Conservation (phyloP, 2,113 vertebrate genomes). For the Phycodurus eques region DNA sequence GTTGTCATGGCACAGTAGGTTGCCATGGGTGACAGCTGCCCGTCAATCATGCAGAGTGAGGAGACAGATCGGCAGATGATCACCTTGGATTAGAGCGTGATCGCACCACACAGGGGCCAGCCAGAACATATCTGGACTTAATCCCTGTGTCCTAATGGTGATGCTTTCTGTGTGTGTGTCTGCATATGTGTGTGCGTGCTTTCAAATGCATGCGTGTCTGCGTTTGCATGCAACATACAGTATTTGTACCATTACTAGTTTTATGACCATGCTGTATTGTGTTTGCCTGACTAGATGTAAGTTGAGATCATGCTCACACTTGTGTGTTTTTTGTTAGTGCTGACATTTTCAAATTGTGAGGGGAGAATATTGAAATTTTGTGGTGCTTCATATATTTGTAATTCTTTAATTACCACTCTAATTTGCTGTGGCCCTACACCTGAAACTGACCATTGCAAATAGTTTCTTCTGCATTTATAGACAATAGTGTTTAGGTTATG, state of each 20-base stretch:
- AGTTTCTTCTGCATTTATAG: background rate
- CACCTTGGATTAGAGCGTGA: conserved; percentile 62
- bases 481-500: background rate
- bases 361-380: background rate
- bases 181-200: conserved; percentile 17
- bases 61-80: conserved; percentile 65
- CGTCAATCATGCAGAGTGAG: conserved; percentile 63
- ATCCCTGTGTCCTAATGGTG: conserved; percentile 43
- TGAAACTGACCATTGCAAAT: background rate
- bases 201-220: conserved; percentile 2
- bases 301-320: background rate
- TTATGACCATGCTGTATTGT: background rate
- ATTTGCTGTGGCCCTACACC: too few species aligned
- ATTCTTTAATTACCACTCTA: background rate
- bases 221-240: background rate
- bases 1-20: conserved; percentile 51
- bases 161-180: conserved; percentile 22
- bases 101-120: conserved; percentile 30
- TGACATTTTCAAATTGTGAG: background rate
- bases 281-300: background rate
- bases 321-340: background rate
- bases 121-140: conserved; percentile 51
- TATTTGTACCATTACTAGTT: background rate
- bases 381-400: background rate
- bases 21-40: conserved; percentile 70